Evolutionary conservation across 2,888 invertebrate genomes (phyloP), one percentile per base, ranked within the genome.

Genomic region (Julus scanicus): DNA sequence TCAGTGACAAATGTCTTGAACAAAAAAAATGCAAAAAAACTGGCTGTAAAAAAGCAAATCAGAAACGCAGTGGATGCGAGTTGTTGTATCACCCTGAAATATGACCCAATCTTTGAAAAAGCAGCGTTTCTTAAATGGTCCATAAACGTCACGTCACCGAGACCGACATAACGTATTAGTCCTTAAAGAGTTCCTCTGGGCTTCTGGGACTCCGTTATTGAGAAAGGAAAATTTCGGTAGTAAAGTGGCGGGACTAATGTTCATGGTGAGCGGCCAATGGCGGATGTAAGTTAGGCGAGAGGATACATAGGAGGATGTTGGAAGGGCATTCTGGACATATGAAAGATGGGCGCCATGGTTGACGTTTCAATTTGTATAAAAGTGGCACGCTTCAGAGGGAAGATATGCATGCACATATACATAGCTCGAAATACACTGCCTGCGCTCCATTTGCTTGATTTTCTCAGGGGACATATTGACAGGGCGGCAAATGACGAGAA

Each of bases 81-180:
- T 29, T 71, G 71, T 71, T 71, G 71, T 71, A 29, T 71, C 71
- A 71, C 71, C 11, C n/a, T 71, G 29, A 71, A 71, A 71, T 71
- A 71, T 71, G 29, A 29, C 71, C 71, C 71, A 71, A 71, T 71
- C 71, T 71, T 71, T 71, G 71, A 71, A 71, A 71, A 71, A 71
- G 71, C 71, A 71, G 20, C 71, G 71, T 71, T 71, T 29, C 71
- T 71, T 71, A 71, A 71, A 71, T 71, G 71, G 71, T 11, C 71
- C 71, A 71, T 71, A 71, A 71, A 71, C 71, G 71, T 71, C 71
- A 71, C 71, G 71, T 71, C 71, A 71, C 71, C 71, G 71, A 71
- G 71, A 71, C 71, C 71, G 29, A 71, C 71, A 71, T 71, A 71
- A 71, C 71, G 71, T 71, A 71, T 71, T 71, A 71, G 71, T 71